Evolutionary conservation across 1,140 invertebrate genomes (phyloP).

Genomic region (Diploscapter pachys): DNA sequence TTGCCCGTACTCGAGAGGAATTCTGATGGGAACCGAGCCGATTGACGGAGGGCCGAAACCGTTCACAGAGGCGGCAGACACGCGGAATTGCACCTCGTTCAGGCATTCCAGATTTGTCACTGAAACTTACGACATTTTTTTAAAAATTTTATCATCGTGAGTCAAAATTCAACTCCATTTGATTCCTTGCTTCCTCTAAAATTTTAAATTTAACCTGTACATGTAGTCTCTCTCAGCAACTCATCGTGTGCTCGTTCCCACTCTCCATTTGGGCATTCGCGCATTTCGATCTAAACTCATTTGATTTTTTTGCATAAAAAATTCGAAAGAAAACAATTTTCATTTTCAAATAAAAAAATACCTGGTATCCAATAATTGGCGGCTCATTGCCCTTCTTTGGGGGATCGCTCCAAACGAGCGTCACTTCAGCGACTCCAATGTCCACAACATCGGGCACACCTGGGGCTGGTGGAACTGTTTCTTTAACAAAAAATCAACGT

Average conservation of each 20-base stretch:
- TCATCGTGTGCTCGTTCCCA: constrained; percentile 31
- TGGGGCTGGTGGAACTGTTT: constrained; percentile 44
- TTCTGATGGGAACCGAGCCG: constrained; percentile 43
- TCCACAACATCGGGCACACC: constrained; percentile 52
- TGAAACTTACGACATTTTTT: constrained; percentile 33
- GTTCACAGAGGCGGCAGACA: constrained; percentile 50
- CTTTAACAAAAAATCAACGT: constrained; percentile 45
- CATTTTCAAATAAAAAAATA: constrained; percentile 3
- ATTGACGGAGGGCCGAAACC: constrained; percentile 54
- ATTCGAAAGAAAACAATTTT: too few species aligned
- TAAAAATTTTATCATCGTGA: background rate
- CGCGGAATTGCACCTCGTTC: constrained; percentile 53
- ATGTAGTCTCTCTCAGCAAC: constrained; percentile 21
- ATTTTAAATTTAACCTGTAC: constrained; percentile 12
- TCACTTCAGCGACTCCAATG: constrained; percentile 42
- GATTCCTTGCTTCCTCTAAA: background rate
- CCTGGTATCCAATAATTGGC: constrained; percentile 47
- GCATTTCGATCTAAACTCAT: constrained; percentile 23
- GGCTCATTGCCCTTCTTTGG: constrained; percentile 43
- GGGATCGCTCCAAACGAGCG: constrained; percentile 42
- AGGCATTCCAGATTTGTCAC: constrained; percentile 51
- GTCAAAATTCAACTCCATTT: background rate
- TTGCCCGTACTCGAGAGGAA: constrained; percentile 18
- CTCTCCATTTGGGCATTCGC: constrained; percentile 30
- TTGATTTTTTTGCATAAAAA: constrained; percentile 9